Evolutionary conservation across 1,140 invertebrate species (phyloP), one percentile per base, ranked within the genome.

Genomic region (Anastrepha obliqua): DNA sequence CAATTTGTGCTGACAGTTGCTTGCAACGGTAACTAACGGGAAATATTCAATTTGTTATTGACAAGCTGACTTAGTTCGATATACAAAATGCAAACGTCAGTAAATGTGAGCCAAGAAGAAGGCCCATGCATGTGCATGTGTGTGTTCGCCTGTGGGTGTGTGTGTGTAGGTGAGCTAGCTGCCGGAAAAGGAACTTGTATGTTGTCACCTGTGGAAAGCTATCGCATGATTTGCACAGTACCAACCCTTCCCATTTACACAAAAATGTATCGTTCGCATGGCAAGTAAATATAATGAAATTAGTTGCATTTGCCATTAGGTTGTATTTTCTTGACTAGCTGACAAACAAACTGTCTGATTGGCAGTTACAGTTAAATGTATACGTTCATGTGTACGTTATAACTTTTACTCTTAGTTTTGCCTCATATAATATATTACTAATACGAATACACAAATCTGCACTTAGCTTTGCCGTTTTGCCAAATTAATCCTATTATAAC

Each of bases 21-120:
- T 81, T 81, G n/a, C 47, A 81, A 47, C 47, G 74, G 74, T 81
- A 81, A 81, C 74, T 81, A 81, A 81, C 74, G 74, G 74, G 74
- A 81, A 81, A 81, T 81, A 81, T 81, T 81, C 74, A 81, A 81
- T 81, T 81, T 81, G 44, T 55, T 81, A 81, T 81, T 81, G 74
- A 81, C 74, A 81, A 58, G 74, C 74, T 55, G 47, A 81, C 74
- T 81, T 55, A 81, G 74, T 81, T 81, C 74, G 55, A 81, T 81
- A 81, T 15, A 81, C 42, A 55, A 81, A 81, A 81, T 81, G 74
- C 51, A 55, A 81, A 81, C 20, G 74, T 81, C 47, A 55, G 74
- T 47, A 81, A 81, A 81, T 81, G 74, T 81, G 5, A 81, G 74
- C 47, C 47, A 55, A n/a, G 74, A 81, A 55, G 17, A 47, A 81